Evolutionary conservation across 2,113 vertebrate genomes (phyloP).

Genomic region (Loxodonta africana): DNA sequence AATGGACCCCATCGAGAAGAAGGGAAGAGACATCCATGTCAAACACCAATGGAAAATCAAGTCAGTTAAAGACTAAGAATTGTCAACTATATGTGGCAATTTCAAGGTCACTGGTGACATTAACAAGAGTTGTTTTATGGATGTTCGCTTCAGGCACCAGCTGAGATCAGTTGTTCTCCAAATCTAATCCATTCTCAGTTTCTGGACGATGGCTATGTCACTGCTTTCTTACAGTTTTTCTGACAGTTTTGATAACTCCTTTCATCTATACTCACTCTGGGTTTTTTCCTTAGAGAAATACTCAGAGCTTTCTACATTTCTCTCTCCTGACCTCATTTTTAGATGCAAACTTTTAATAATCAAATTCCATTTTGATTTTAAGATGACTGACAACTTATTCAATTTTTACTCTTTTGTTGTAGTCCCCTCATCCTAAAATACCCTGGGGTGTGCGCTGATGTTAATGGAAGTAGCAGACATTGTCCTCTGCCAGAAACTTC

Average conservation of each 20-base stretch:
- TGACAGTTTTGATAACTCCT: not conserved
- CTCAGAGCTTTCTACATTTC: not conserved
- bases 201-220: slow-evolving; percentile 48
- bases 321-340: not conserved
- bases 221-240: not conserved
- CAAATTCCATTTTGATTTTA: not conserved
- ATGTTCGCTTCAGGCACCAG: slow-evolving; percentile 14
- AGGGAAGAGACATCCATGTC: not conserved
- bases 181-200: slow-evolving; percentile 55
- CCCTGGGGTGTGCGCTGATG: not conserved
- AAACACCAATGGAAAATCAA: not conserved
- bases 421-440: not conserved
- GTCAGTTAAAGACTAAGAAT: not conserved
- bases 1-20: not conserved
- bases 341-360: slow-evolving; percentile 11
- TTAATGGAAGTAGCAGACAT: not conserved
- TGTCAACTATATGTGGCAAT: not conserved
- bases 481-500: not conserved
- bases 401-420: not conserved
- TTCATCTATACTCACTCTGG: not conserved
- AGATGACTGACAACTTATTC: not conserved
- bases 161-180: not conserved
- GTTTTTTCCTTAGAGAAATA: slow-evolving; percentile 21
- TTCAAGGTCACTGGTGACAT: slow-evolving; percentile 44
- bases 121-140: not conserved